Percentiles rank a stretch among this genome's conserved stretches.
Conservation (phyloP, 2,797 vertebrate genomes). For the Columba guinea region DNA sequence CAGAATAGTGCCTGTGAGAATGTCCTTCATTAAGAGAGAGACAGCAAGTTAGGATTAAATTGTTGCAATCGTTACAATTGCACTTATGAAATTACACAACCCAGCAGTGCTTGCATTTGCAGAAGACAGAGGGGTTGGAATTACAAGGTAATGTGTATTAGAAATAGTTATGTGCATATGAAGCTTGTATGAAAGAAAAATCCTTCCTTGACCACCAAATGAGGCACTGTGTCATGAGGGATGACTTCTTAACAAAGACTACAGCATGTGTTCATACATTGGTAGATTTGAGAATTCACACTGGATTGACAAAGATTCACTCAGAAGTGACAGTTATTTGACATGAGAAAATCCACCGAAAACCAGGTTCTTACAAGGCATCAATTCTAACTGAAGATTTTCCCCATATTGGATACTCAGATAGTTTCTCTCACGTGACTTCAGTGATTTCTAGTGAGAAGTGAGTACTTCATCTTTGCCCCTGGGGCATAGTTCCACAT, state of each 20-base stretch:
- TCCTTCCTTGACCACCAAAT: background rate
- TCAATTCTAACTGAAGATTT: background rate
- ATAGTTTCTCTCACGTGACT: background rate
- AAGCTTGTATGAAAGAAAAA: background rate
- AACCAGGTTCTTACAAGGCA: background rate
- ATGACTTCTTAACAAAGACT: background rate
- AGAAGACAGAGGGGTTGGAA: background rate
- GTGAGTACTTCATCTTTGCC: conserved; percentile 39
- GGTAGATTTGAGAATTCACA: background rate
- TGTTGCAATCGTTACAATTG: background rate
- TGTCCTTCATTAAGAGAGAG: background rate
- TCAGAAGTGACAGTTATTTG: background rate
- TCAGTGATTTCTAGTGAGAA: background rate
- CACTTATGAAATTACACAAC: background rate
- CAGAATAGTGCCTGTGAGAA: background rate
- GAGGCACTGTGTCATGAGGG: background rate
- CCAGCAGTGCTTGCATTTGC: background rate
- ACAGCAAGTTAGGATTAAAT: background rate
- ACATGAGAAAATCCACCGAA: background rate
- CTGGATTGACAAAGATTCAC: background rate
- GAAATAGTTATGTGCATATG: background rate
- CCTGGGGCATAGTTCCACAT: conserved; percentile 28
- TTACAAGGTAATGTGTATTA: background rate
- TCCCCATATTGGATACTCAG: background rate
- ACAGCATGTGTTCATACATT: background rate